Conservation (phyloP, 1,140 invertebrate species). For the Cydia pomonella region DNA sequence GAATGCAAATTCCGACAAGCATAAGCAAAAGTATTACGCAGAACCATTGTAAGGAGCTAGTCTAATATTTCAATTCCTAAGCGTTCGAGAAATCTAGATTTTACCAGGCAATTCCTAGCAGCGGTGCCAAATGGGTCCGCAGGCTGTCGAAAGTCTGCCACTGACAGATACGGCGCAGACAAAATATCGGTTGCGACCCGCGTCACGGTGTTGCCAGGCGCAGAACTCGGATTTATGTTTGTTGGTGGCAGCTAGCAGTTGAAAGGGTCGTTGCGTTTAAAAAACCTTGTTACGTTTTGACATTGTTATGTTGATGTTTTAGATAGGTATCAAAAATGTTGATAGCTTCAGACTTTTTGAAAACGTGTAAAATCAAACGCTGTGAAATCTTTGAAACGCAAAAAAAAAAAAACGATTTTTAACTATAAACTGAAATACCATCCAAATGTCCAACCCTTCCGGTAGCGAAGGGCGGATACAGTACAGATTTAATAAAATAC, state of each 20-base stretch:
- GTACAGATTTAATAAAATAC: too few relatives aligned
- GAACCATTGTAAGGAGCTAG: not conserved
- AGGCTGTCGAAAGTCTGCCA: constrained; percentile 3
- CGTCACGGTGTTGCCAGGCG: not conserved
- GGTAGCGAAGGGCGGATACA: too few relatives aligned
- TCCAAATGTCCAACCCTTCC: too few relatives aligned
- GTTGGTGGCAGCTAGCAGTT: constrained; percentile 15
- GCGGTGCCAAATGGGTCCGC: constrained; percentile 4
- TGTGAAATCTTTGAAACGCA: too few relatives aligned
- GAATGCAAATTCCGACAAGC: not conserved
- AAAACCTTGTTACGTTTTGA: not conserved
- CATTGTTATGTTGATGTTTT: not conserved
- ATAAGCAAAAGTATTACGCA: not conserved
- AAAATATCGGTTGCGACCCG: constrained; percentile 2
- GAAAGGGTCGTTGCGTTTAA: constrained; percentile 8
- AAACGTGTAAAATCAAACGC: too few relatives aligned
- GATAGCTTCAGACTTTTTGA: too few relatives aligned
- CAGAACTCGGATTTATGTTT: not conserved
- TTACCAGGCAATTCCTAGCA: constrained; percentile 12
- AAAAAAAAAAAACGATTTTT: too few relatives aligned
- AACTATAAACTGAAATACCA: too few relatives aligned
- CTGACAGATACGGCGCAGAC: constrained; percentile 12
- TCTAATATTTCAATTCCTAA: not conserved
- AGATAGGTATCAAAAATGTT: not conserved
- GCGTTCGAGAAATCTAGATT: not conserved